Evolutionary conservation across 23 tunicate genomes (phyloP), one percentile per base, ranked within the genome.

Genomic region (Clavelina lepadiformis): DNA sequence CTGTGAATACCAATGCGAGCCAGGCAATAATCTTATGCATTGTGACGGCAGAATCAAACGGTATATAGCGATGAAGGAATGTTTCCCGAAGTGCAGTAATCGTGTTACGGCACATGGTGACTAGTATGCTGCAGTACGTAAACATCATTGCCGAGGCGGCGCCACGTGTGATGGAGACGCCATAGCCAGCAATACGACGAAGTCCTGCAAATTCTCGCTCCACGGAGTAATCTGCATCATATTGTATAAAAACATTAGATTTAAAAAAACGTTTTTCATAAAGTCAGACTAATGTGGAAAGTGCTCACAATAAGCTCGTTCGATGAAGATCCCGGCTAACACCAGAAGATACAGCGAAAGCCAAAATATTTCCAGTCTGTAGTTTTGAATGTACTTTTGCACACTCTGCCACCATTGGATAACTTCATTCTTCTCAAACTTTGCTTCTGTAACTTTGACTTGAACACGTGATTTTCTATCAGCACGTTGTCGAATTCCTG

Each of bases 71-170:
- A 38, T 79, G 81, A 18, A 86, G 81, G 65, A 79, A 72, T 3
- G 95, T 86, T 49, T 86, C 95, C 19, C 95, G 70, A 19, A 86
- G 80, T 21, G 69, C 69, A 28, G 95, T 86, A 46, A 86, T 79
- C 0, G 79, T 72, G 71, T 86, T 86, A 29, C 95, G 63, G 62
- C 81, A 66, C 95, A 86, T 86, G 47, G 95, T 86, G 33, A 86
- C 81, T 21, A 86, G 72, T 3, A 86, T 76, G 38, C 72, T 64
- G 53, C 81, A 78, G 65, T 78, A 86, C 6, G 86, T 79, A 71
- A 86, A 86, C 86, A 79, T 78, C 86, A 86, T 78, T 6, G 86
- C 95, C 4, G 95, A 79, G 1, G 86, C 95, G 7, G 95, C 86
- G 4, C 86, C 95, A 1, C 95, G 63, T n/a, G 95, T 79, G 53